Evolutionary conservation across 1,140 invertebrate genomes (phyloP).

Genomic region (Heliothis subflexa): DNA sequence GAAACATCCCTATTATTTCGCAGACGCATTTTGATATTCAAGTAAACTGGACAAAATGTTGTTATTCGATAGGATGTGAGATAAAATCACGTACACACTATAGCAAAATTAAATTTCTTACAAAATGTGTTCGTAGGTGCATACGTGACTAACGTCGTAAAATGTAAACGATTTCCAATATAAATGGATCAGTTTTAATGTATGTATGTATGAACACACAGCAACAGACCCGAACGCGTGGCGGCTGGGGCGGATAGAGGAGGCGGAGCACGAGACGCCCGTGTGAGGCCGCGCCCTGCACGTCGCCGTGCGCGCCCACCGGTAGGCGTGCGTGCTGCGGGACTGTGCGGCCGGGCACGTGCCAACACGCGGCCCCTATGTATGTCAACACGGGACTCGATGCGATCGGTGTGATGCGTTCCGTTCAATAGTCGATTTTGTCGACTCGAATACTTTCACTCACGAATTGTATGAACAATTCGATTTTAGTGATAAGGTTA

Average conservation of each 20-base stretch:
- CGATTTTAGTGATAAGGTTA: slow-evolving; percentile 22
- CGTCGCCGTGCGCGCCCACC: slow-evolving; percentile 59
- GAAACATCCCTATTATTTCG: background rate
- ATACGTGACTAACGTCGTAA: background rate
- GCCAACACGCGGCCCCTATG: no score
- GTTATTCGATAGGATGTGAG: no score
- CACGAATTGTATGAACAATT: slow-evolving; percentile 27
- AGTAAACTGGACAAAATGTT: background rate
- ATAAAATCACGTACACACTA: no score
- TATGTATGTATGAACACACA: slow-evolving; percentile 62
- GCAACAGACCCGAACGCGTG: slow-evolving; percentile 92
- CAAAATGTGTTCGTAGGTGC: background rate
- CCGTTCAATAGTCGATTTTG: slow-evolving; percentile 7
- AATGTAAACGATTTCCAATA: background rate
- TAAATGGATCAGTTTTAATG: background rate
- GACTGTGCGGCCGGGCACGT: no score
- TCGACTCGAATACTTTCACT: background rate
- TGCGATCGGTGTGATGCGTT: background rate
- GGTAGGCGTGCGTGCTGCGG: slow-evolving; percentile 26
- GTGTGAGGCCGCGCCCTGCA: slow-evolving; percentile 88
- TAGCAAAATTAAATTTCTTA: no score
- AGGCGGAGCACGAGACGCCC: slow-evolving; percentile 93
- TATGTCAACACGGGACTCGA: background rate
- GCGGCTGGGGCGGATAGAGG: slow-evolving; percentile 93
- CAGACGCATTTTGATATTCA: background rate